phyloP scores from a whole-genome alignment of 1,140 invertebrate species.

The Zophobas morio region DNA sequence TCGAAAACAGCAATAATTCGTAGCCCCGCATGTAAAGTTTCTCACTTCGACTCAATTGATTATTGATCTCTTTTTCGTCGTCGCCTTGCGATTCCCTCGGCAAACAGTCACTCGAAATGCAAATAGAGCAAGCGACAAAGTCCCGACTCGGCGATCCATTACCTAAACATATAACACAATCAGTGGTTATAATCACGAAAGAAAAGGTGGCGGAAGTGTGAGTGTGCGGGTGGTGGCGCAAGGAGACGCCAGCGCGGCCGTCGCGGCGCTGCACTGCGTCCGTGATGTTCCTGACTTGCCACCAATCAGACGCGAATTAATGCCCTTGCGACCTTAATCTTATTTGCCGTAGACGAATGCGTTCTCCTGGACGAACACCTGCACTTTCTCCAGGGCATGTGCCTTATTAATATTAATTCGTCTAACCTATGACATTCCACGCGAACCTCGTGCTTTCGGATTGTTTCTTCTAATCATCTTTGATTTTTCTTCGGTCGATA shows the following conservation, averaged over 20 bases:
- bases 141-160: background rate
- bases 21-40: too few relatives aligned
- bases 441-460: background rate
- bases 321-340: constrained; percentile 15
- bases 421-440: constrained; percentile 45
- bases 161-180: constrained; percentile 31
- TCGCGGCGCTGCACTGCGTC: constrained; percentile 61
- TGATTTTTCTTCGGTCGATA: background rate
- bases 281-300: constrained; percentile 47
- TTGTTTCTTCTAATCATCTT: constrained; percentile 1
- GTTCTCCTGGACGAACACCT: constrained; percentile 4
- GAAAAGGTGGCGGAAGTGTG: constrained; percentile 58
- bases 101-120: background rate
- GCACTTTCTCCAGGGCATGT: constrained; percentile 5
- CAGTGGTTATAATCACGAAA: constrained; percentile 53
- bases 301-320: constrained; percentile 45
- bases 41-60: too few relatives aligned
- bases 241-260: constrained; percentile 64
- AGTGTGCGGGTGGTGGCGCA: constrained; percentile 59
- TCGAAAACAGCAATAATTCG: too few relatives aligned
- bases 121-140: constrained; percentile 7
- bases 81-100: too few relatives aligned
- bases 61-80: too few relatives aligned
- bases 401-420: background rate
- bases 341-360: constrained; percentile 11